These are phyloP conservation scores for Alligator sinensis DNA, from an alignment of 2,113 vertebrate species.

Conservation along the genomic window DNA sequence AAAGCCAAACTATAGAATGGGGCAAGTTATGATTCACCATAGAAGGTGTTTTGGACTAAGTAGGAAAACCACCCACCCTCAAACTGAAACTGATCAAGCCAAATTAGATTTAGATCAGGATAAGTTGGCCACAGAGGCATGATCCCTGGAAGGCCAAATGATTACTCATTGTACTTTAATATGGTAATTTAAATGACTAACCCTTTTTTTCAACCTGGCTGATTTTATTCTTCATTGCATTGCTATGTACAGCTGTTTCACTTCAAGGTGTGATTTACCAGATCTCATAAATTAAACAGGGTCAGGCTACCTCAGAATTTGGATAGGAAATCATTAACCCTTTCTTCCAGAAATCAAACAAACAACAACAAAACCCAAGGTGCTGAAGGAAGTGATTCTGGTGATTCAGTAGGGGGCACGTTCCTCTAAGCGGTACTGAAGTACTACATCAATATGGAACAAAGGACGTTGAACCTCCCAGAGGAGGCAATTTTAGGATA, in stretches of 20 bases:
- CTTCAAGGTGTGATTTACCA: background rate
- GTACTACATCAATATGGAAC: background rate
- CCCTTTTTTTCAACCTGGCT: background rate
- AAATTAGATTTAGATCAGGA: background rate
- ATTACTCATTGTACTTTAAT: background rate
- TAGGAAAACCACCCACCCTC: fast-evolving
- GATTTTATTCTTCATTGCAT: background rate
- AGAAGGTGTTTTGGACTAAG: background rate
- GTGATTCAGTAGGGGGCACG: background rate
- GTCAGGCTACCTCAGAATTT: background rate
- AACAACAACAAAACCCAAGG: background rate
- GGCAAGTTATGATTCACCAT: background rate
- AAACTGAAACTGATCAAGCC: background rate
- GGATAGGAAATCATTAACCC: background rate
- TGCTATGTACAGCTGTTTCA: background rate
- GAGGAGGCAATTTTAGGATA: background rate
- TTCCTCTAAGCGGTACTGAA: background rate
- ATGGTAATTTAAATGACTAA: background rate
- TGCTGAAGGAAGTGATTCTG: background rate
- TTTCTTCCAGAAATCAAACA: too few species aligned
- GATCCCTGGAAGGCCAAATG: background rate
- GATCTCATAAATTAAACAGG: background rate
- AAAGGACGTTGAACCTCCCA: background rate
- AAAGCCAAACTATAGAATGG: background rate
- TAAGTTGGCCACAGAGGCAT: background rate